Percentiles rank a stretch among this genome's conserved stretches.
Evolutionary conservation across 2,888 invertebrate genomes (phyloP).

Genomic region (Willowsia nigromaculata): DNA sequence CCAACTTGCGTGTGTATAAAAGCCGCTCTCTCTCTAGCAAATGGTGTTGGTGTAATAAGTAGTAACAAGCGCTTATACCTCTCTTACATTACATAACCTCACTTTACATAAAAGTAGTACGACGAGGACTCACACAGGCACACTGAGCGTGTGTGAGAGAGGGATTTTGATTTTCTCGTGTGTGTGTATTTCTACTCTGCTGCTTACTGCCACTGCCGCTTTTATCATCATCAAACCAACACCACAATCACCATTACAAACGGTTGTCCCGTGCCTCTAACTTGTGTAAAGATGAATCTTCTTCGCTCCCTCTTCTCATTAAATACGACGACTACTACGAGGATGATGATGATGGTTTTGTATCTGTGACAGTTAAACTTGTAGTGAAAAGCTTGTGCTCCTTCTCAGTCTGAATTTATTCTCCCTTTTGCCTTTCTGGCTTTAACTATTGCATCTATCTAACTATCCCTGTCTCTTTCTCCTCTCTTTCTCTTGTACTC

Average conservation of each 20-base stretch:
- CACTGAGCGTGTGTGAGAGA: neutral
- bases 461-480: too few species aligned
- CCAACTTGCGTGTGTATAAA: neutral
- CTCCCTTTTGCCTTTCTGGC: neutral
- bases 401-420: neutral
- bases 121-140: neutral
- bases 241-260: constrained; percentile 19
- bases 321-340: neutral
- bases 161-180: constrained; percentile 10
- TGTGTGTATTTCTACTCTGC: neutral
- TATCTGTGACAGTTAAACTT: constrained; percentile 28
- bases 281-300: constrained; percentile 7
- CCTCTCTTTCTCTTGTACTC: constrained; percentile 11
- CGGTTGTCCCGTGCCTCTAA: neutral
- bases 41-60: neutral
- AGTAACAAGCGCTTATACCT: neutral
- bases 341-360: neutral
- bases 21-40: neutral
- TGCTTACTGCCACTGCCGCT: neutral
- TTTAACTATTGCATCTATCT: too few species aligned
- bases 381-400: neutral
- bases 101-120: constrained; percentile 35
- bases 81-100: neutral
- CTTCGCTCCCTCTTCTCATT: constrained; percentile 6
- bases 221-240: constrained; percentile 13